Conservation (phyloP, 2,113 vertebrate species). For the Callipepla squamata region DNA sequence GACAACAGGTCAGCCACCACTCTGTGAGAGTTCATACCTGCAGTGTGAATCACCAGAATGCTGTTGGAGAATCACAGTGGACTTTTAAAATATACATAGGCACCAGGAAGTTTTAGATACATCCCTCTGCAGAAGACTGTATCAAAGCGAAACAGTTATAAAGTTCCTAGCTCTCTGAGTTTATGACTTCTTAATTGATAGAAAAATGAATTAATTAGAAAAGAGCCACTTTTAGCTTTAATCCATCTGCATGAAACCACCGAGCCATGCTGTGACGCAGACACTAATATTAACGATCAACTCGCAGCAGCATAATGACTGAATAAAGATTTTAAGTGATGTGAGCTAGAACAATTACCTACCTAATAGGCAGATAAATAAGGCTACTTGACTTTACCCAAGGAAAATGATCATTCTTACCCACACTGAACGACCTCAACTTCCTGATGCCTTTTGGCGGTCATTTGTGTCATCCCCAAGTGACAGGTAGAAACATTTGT, state of each 20-base stretch:
- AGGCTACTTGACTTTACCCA: conserved; percentile 42
- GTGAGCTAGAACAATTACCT: conserved; percentile 50
- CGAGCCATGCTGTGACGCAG: neutral
- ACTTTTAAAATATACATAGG: neutral
- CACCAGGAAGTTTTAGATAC: neutral
- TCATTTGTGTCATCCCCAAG: neutral
- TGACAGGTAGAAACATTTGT: neutral
- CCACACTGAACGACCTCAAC: neutral
- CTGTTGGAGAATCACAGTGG: neutral
- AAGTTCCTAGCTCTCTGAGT: neutral
- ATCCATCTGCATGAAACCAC: conserved; percentile 19
- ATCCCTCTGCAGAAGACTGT: neutral
- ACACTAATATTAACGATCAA: conserved; percentile 57
- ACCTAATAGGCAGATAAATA: conserved; percentile 63
- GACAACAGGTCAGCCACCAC: neutral
- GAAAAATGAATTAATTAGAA: neutral
- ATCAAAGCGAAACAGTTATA: neutral
- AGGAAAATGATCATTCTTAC: conserved; percentile 12
- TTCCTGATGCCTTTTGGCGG: neutral
- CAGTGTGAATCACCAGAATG: neutral
- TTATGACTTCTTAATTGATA: neutral
- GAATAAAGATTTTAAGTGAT: conserved; percentile 52
- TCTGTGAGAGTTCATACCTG: neutral
- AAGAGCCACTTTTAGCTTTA: neutral
- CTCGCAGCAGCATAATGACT: conserved; percentile 51